Conservation (phyloP, 2,888 invertebrate genomes). For the Volucella inanis region DNA sequence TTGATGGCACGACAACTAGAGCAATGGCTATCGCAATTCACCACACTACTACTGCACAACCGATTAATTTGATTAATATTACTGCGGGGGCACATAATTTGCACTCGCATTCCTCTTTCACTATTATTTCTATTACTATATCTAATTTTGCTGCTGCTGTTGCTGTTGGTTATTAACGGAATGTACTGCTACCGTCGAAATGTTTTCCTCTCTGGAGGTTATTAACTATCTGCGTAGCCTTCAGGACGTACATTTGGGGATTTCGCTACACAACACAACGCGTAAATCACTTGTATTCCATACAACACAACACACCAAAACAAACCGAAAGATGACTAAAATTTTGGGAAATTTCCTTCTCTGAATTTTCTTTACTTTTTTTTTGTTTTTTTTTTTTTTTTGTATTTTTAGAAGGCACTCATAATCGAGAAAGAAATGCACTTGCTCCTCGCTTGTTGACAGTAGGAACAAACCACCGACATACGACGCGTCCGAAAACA, state of each 20-base stretch:
- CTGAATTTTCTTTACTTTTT: neutral
- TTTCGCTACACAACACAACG: conserved; percentile 9
- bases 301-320: neutral
- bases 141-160: too few relatives aligned
- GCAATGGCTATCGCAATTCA: conserved; percentile 29
- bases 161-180: conserved; percentile 22
- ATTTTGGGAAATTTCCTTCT: too few relatives aligned
- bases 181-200: conserved; percentile 57
- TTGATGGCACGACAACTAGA: conserved; percentile 53
- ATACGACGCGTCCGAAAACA: conserved; percentile 29
- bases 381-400: neutral
- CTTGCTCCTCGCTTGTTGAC: conserved; percentile 30
- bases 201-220: conserved; percentile 45
- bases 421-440: conserved; percentile 12
- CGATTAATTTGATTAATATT: conserved; percentile 42
- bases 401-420: conserved; percentile 9
- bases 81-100: conserved; percentile 34
- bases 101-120: neutral
- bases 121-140: too few relatives aligned
- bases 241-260: conserved; percentile 41
- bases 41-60: conserved; percentile 35
- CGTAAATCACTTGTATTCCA: neutral
- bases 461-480: neutral
- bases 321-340: neutral
- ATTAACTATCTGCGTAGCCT: conserved; percentile 43